Evolutionary conservation across 2,113 vertebrate species (phyloP), one percentile per base, ranked within the genome.

Genomic region (Vanacampus margaritifer): DNA sequence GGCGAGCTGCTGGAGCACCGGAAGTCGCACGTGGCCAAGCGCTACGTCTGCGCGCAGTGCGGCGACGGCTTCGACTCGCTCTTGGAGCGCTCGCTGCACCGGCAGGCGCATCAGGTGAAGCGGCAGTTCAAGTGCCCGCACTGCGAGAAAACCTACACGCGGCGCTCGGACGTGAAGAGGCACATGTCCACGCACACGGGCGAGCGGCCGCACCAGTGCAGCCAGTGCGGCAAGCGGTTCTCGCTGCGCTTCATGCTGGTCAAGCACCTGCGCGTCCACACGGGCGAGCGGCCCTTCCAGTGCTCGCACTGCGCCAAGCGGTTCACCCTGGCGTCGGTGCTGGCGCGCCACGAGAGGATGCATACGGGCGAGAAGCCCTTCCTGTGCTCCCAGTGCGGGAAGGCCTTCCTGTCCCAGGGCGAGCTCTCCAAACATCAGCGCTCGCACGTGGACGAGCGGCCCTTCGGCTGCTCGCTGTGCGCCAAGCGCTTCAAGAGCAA

Each of bases 351-450:
- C 0, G 87, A 92, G 71, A 74, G 91, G 51, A 92, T 91, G 89
- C 91, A 92, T 88, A 91, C 91, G 0, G 91, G 91, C 1, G 91
- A 92, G 71, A 87, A 90, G 24, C 91, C 91, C 0, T 92, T 87
- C 81, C 89, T 92, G 43, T 92, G 91, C 71, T 89, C 89, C 0
- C 92, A 93, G 67, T 93, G 92, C 6, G 92, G 93, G 21, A 92
- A 93, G 79, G 82, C 90, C 64, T 93, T 93, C 76, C 71, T 92
- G 12, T 93, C 91, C 5, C 93, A 90, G 59, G 93, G 92, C 3
- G 89, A 93, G 65, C 89, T 94, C 41, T 76, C 90, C 37, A 88
- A 93, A 72, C 93, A 94, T 66, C 84, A 90, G 78, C 81, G 89
- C 73, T 92, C 88, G 1, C 93, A 93, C 1, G 73, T 80, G 4